Evolutionary conservation across 1,140 invertebrate genomes (phyloP).

Genomic region (Callitettix versicolor): DNA sequence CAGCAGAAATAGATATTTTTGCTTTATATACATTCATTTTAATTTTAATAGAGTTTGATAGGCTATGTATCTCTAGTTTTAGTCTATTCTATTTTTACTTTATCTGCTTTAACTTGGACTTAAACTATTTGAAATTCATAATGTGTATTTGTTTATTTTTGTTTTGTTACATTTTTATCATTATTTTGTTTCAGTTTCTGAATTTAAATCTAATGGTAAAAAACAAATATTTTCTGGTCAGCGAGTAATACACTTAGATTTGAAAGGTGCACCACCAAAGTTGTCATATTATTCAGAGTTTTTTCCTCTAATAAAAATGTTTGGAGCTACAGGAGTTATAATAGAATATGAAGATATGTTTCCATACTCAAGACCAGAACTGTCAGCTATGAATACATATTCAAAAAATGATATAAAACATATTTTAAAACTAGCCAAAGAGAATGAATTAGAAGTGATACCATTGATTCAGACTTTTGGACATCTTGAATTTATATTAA

Average conservation of each 20-base stretch:
- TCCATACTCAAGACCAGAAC: constrained; percentile 33
- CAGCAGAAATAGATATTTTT: too few species aligned
- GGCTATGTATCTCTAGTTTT: too few species aligned
- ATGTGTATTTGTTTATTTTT: too few species aligned
- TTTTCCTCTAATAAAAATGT: constrained; percentile 40
- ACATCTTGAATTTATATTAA: constrained; percentile 52
- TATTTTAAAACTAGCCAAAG: constrained; percentile 9
- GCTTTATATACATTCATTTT: too few species aligned
- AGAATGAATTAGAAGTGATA: constrained; percentile 38
- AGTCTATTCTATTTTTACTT: too few species aligned
- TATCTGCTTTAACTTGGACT: too few species aligned
- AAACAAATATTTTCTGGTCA: constrained; percentile 6
- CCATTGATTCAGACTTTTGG: constrained; percentile 61
- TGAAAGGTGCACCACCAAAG: constrained; percentile 37
- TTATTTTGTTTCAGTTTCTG: not conserved
- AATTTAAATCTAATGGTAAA: not conserved
- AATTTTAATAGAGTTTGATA: too few species aligned
- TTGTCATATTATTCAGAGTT: constrained; percentile 37
- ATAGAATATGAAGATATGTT: constrained; percentile 47
- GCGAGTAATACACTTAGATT: constrained; percentile 23
- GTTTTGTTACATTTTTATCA: too few species aligned
- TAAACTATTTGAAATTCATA: too few species aligned
- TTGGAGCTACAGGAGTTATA: constrained; percentile 41
- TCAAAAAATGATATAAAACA: constrained; percentile 24
- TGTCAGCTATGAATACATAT: constrained; percentile 36